A percentile compares a stretch with the other conserved stretches of the same genome.
These are phyloP conservation scores for Sphaerophoria taeniata DNA, from an alignment of 2,888 invertebrate species.

Conservation along the genomic window DNA sequence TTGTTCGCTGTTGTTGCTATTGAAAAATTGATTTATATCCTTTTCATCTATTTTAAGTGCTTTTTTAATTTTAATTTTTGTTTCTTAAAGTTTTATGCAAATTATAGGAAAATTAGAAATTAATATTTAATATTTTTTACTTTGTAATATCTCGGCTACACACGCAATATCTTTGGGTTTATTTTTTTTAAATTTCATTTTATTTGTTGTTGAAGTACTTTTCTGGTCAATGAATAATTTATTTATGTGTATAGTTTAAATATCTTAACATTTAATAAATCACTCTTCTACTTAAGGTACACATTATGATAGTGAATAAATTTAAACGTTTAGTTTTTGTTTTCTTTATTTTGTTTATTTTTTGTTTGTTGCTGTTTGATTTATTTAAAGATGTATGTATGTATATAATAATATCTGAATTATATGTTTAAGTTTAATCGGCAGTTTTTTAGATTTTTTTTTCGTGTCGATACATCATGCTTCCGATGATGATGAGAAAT, in stretches of 20 bases:
- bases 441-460: slow-evolving; percentile 69
- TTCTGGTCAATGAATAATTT: slow-evolving; percentile 65
- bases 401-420: slow-evolving; percentile 56
- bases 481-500: slow-evolving; percentile 48
- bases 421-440: slow-evolving; percentile 71
- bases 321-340: slow-evolving; percentile 53
- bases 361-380: slow-evolving; percentile 36
- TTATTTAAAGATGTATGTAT: slow-evolving; percentile 42
- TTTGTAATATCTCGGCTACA: slow-evolving; percentile 43
- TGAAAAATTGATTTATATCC: slow-evolving; percentile 34
- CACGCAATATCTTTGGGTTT: slow-evolving; percentile 67
- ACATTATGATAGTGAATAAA: slow-evolving; percentile 67
- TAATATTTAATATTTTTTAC: slow-evolving; percentile 17
- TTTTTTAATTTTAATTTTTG: too few species aligned
- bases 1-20: slow-evolving; percentile 27
- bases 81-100: slow-evolving; percentile 23
- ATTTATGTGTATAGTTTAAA: slow-evolving; percentile 53
- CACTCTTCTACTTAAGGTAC: slow-evolving; percentile 72
- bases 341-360: slow-evolving; percentile 30
- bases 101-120: slow-evolving; percentile 25
- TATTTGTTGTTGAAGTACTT: slow-evolving; percentile 58
- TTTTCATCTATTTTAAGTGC: neutral
- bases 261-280: slow-evolving; percentile 71
- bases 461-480: slow-evolving; percentile 70
- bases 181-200: slow-evolving; percentile 43